Percentiles rank a stretch among this genome's conserved stretches.
phyloP scores from a whole-genome alignment of 2,113 vertebrate genomes.

The Bothrops jararaca region DNA sequence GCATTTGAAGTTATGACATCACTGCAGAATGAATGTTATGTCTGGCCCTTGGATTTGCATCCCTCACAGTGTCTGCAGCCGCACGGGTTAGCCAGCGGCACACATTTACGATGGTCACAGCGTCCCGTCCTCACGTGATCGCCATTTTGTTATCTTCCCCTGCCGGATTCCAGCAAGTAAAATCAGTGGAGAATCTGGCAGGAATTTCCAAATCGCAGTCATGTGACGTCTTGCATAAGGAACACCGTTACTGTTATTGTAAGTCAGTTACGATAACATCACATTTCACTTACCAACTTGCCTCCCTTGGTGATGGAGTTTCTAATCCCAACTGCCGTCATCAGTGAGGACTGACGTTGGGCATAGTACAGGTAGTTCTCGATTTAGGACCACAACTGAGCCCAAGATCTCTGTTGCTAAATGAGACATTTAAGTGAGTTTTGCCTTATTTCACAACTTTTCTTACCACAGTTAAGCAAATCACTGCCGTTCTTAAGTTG shows the following conservation, averaged over 20 bases:
- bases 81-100: no score
- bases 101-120: neutral
- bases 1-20: neutral
- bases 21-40: neutral
- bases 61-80: neutral
- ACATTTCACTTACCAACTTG: neutral
- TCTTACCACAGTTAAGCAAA: neutral
- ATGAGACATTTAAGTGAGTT: neutral
- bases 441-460: neutral
- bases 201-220: neutral
- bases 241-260: neutral
- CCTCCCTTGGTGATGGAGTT: neutral
- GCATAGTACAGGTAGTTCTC: neutral
- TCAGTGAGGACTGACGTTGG: neutral
- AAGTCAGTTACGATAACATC: neutral
- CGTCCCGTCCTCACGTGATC: accelerated
- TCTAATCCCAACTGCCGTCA: neutral
- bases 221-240: neutral
- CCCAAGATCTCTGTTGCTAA: neutral
- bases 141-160: neutral
- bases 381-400: neutral
- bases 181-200: accelerated
- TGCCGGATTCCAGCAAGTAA: neutral
- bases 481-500: neutral
- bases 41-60: neutral